phyloP scores from a whole-genome alignment of 2,888 invertebrate genomes.

The Scotopteryx bipunctaria region DNA sequence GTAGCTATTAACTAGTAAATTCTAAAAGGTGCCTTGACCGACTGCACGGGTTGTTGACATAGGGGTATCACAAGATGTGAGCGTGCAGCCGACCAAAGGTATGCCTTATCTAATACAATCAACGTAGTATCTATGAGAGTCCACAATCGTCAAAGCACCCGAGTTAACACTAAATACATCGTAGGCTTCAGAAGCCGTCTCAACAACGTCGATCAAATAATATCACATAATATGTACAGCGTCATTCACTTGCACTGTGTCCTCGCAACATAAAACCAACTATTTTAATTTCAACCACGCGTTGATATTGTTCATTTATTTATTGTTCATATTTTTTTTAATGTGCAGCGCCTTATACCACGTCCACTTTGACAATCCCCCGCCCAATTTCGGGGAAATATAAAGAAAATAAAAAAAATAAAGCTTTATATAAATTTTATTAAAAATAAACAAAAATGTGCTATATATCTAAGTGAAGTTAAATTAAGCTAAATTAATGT shows the following conservation, averaged over 20 bases:
- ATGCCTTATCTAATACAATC: slow-evolving; percentile 72
- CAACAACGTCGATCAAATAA: slow-evolving; percentile 77
- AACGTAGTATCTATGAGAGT: slow-evolving; percentile 76
- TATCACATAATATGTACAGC: slow-evolving; percentile 78
- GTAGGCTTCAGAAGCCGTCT: slow-evolving; percentile 77
- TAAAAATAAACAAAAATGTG: slow-evolving; percentile 53
- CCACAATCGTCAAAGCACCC: slow-evolving; percentile 83
- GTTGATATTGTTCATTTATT: slow-evolving; percentile 56
- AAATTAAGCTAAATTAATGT: slow-evolving; percentile 53
- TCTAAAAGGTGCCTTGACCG: slow-evolving; percentile 68
- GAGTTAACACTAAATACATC: slow-evolving; percentile 80
- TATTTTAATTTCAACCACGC: slow-evolving; percentile 55
- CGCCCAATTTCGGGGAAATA: slow-evolving; percentile 61
- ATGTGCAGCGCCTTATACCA: slow-evolving; percentile 78
- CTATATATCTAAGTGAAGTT: slow-evolving; percentile 57
- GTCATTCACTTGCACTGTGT: slow-evolving; percentile 74
- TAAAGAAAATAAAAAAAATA: slow-evolving; percentile 55
- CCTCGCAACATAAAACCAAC: slow-evolving; percentile 57
- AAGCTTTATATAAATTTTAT: slow-evolving; percentile 62
- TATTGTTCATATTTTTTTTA: slow-evolving; percentile 61
- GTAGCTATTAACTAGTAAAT: slow-evolving; percentile 75
- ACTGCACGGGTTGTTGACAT: slow-evolving; percentile 48
- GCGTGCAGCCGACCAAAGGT: slow-evolving; percentile 56
- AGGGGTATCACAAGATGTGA: not conserved
- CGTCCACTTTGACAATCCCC: slow-evolving; percentile 79